phyloP scores from a whole-genome alignment of 2,113 vertebrate genomes.

The Pholis gunnellus region DNA sequence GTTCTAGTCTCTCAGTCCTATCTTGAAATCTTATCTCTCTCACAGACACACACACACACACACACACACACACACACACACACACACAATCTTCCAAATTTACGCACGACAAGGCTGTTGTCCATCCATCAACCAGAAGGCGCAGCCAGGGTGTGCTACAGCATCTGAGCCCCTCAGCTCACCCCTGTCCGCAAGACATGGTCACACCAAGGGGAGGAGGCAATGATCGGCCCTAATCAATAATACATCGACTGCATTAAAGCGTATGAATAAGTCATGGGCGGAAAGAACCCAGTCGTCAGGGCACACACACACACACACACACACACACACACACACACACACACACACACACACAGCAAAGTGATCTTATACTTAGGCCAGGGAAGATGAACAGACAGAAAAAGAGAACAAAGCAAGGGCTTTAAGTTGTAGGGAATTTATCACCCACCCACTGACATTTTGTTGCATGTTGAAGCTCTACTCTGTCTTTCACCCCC shows the following conservation, averaged over 20 bases:
- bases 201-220: conserved; percentile 68
- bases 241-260: conserved; percentile 82
- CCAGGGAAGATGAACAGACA: conserved; percentile 58
- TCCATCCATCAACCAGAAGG: conserved; percentile 60
- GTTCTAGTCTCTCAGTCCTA: conserved; percentile 46
- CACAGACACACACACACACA: background rate
- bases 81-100: conserved; percentile 16
- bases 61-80: conserved; percentile 6
- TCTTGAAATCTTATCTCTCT: conserved; percentile 37
- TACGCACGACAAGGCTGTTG: conserved; percentile 10
- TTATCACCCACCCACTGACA: conserved; percentile 62
- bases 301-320: conserved; percentile 33
- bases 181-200: conserved; percentile 49
- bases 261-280: conserved; percentile 80
- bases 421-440: conserved; percentile 57
- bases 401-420: conserved; percentile 59
- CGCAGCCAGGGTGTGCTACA: conserved; percentile 4
- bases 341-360: conserved; percentile 35
- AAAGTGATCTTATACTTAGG: conserved; percentile 60
- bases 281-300: conserved; percentile 55
- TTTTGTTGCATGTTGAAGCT: conserved; percentile 57
- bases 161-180: conserved; percentile 28
- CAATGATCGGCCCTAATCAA: conserved; percentile 78
- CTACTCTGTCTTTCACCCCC: conserved; percentile 38
- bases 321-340: conserved; percentile 31